Evolutionary conservation across 2,888 invertebrate species (phyloP).

Genomic region (Apodemia duryi): DNA sequence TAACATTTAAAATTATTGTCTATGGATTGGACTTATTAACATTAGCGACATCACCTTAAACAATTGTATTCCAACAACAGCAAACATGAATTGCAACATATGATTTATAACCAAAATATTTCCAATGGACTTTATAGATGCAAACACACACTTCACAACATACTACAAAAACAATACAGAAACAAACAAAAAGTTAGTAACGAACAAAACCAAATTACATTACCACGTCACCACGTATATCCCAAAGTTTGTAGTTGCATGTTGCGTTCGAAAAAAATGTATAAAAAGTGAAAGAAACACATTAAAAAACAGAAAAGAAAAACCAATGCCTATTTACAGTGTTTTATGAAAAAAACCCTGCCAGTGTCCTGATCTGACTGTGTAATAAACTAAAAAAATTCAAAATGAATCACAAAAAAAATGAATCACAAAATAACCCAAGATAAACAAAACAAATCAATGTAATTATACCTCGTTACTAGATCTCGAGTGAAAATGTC

Average conservation of each 20-base stretch:
- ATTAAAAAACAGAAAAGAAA: slow-evolving; percentile 43
- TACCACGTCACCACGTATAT: slow-evolving; percentile 54
- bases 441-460: slow-evolving; percentile 23
- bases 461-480: slow-evolving; percentile 58
- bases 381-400: slow-evolving; percentile 40
- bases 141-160: slow-evolving; percentile 99
- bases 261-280: slow-evolving; percentile 47
- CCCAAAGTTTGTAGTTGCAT: slow-evolving; percentile 50
- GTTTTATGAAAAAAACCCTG: slow-evolving; percentile 49
- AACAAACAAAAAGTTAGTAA: slow-evolving; percentile 34
- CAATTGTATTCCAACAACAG: slow-evolving; percentile 99
- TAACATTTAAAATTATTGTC: neutral
- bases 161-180: slow-evolving; percentile 81
- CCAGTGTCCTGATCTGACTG: slow-evolving; percentile 65
- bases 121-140: slow-evolving; percentile 98
- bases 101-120: slow-evolving; percentile 99
- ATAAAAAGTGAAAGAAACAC: slow-evolving; percentile 40
- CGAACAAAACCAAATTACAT: slow-evolving; percentile 45
- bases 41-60: slow-evolving; percentile 89
- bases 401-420: slow-evolving; percentile 40
- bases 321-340: slow-evolving; percentile 55
- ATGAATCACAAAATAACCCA: slow-evolving; percentile 35
- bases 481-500: slow-evolving; percentile 67
- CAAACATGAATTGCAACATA: slow-evolving; percentile 99
- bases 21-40: neutral